Evolutionary conservation across 30 jellyfish, hydroid and myxozoan genomes (phyloP).

Genomic region (Turritopsis dohrnii): DNA sequence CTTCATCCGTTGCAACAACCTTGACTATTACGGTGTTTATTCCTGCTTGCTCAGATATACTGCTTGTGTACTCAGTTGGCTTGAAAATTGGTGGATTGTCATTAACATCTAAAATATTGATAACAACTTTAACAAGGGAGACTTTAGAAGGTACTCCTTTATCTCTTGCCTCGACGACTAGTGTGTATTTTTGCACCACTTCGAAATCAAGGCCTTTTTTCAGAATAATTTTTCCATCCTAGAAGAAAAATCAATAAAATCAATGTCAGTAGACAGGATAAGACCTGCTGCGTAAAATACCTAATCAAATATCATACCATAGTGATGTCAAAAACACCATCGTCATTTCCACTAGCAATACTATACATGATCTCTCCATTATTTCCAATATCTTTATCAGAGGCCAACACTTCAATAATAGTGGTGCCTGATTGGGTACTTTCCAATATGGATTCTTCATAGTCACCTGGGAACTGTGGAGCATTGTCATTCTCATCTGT

Average conservation of each 20-base stretch:
- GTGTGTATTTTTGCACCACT: constrained; percentile 3
- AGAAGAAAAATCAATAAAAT: neutral
- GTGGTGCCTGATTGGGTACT: constrained; percentile 25
- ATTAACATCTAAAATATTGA: constrained; percentile 25
- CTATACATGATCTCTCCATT: constrained; percentile 3
- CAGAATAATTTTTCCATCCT: constrained; percentile 5
- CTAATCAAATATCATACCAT: constrained; percentile 7
- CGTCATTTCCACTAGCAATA: constrained; percentile 7
- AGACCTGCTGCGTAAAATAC: neutral
- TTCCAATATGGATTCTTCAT: neutral
- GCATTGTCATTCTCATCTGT: constrained; percentile 29
- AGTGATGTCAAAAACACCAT: neutral
- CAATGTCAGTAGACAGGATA: too few species aligned
- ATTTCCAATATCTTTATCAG: constrained; percentile 20
- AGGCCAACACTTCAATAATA: neutral
- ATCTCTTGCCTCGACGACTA: constrained; percentile 32
- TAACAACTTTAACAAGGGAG: neutral
- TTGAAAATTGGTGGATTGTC: constrained; percentile 24
- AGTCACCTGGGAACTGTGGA: constrained; percentile 16
- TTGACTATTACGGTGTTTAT: neutral
- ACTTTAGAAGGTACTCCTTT: constrained; percentile 22
- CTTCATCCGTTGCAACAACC: constrained; percentile 21
- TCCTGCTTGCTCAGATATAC: constrained; percentile 4
- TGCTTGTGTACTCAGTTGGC: constrained; percentile 1
- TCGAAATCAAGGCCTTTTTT: neutral